phyloP scores from a whole-genome alignment of 1,140 invertebrate species.

The Chironomus striatipennis region DNA sequence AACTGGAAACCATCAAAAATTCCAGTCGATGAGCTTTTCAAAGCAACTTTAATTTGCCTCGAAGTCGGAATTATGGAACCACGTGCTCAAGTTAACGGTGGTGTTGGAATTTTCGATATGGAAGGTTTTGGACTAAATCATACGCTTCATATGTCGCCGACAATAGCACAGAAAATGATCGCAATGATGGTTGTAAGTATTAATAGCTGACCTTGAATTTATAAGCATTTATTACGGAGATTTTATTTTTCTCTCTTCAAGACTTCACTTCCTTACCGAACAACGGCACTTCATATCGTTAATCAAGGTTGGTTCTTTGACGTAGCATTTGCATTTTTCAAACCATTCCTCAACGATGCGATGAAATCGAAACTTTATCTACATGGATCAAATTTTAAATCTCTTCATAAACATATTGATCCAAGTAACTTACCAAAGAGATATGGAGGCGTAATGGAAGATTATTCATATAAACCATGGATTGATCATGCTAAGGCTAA shows the following conservation, averaged over 20 bases:
- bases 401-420: conserved; percentile 62
- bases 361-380: conserved; percentile 65
- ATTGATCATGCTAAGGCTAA: conserved; percentile 51
- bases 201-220: conserved; percentile 21
- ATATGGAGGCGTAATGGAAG: conserved; percentile 56
- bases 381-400: conserved; percentile 64
- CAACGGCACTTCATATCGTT: conserved; percentile 64
- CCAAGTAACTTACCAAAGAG: conserved; percentile 60
- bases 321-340: conserved; percentile 65
- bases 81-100: conserved; percentile 63
- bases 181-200: conserved; percentile 55
- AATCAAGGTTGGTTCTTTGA: conserved; percentile 74
- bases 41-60: conserved; percentile 57
- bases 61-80: conserved; percentile 66
- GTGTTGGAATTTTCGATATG: conserved; percentile 65
- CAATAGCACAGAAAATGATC: conserved; percentile 52
- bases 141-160: conserved; percentile 61
- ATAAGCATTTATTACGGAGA: not conserved
- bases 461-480: conserved; percentile 65
- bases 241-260: conserved; percentile 35
- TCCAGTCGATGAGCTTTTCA: conserved; percentile 59
- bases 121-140: conserved; percentile 59
- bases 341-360: conserved; percentile 56
- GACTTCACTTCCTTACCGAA: conserved; percentile 63
- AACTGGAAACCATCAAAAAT: conserved; percentile 63